These are phyloP conservation scores for Drosophila parthenogenetica DNA, from an alignment of 2,888 invertebrate species.

Conservation along the genomic window DNA sequence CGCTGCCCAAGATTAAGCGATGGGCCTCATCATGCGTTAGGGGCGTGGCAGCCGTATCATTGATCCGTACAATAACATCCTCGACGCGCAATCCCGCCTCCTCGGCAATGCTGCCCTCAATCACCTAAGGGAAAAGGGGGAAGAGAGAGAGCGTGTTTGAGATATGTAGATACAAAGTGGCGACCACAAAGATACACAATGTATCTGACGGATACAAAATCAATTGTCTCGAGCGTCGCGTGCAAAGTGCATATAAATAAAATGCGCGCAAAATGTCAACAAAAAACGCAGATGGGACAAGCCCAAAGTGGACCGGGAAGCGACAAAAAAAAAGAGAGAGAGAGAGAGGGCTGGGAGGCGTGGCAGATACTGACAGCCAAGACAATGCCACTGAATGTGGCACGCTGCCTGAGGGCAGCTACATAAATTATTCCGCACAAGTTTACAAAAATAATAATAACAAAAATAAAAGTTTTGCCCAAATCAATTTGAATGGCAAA, in stretches of 20 bases:
- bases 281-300: conserved; percentile 52
- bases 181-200: conserved; percentile 21
- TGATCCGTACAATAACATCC: conserved; percentile 93
- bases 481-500: conserved; percentile 51
- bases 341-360: not conserved
- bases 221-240: conserved; percentile 49
- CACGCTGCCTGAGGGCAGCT: conserved; percentile 47
- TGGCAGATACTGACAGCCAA: conserved; percentile 3
- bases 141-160: not conserved
- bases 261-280: conserved; percentile 78
- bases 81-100: conserved; percentile 92
- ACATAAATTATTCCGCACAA: conserved; percentile 39
- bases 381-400: conserved; percentile 38
- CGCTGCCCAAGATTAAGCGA: conserved; percentile 89
- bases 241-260: conserved; percentile 78
- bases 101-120: conserved; percentile 92
- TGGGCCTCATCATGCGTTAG: conserved; percentile 92
- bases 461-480: conserved; percentile 33
- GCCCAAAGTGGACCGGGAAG: conserved; percentile 1
- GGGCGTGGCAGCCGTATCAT: conserved; percentile 88
- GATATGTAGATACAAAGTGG: conserved; percentile 10
- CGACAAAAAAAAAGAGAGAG: not conserved
- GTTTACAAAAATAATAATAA: conserved; percentile 27
- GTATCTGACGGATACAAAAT: conserved; percentile 49
- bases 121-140: conserved; percentile 87